Evolutionary conservation across 2,113 vertebrate species (phyloP).

Genomic region (Pimephales promelas): DNA sequence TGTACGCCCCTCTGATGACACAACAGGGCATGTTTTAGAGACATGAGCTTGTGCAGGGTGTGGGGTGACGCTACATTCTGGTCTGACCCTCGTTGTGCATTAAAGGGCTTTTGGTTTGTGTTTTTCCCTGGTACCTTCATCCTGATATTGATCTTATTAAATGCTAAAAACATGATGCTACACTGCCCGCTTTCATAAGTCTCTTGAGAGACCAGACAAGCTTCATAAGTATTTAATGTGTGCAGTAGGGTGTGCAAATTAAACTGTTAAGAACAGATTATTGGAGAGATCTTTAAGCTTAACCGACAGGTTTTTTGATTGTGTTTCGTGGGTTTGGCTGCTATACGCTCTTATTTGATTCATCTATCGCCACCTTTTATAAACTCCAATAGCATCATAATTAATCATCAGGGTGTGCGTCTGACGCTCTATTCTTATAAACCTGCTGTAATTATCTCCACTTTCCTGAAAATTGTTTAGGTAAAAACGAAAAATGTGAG

Average conservation of each 20-base stretch:
- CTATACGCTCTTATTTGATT: not conserved
- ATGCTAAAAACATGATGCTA: not conserved
- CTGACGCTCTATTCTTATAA: not conserved
- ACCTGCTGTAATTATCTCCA: not conserved
- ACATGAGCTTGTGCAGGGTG: constrained; percentile 32
- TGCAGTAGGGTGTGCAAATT: not conserved
- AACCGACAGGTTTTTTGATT: constrained; percentile 20
- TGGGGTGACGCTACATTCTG: not conserved
- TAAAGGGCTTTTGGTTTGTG: not conserved
- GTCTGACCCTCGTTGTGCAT: not conserved
- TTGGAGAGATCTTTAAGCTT: not conserved
- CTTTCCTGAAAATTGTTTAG: not conserved
- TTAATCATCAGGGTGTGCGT: constrained; percentile 17
- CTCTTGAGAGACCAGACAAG: too few relatives aligned
- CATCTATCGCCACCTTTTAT: constrained; percentile 19
- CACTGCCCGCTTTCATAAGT: not conserved
- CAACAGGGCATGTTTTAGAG: constrained; percentile 42
- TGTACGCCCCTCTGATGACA: constrained; percentile 65
- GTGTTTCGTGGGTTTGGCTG: constrained; percentile 14
- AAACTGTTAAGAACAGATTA: not conserved
- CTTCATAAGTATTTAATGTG: not conserved
- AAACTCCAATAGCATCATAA: constrained; percentile 15
- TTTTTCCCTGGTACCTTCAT: not conserved
- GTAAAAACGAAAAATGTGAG: not conserved
- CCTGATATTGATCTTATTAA: not conserved